Base-by-base conservation (phyloP, 2,113 vertebrate species). In the Rhodinocichla rosea region DNA sequence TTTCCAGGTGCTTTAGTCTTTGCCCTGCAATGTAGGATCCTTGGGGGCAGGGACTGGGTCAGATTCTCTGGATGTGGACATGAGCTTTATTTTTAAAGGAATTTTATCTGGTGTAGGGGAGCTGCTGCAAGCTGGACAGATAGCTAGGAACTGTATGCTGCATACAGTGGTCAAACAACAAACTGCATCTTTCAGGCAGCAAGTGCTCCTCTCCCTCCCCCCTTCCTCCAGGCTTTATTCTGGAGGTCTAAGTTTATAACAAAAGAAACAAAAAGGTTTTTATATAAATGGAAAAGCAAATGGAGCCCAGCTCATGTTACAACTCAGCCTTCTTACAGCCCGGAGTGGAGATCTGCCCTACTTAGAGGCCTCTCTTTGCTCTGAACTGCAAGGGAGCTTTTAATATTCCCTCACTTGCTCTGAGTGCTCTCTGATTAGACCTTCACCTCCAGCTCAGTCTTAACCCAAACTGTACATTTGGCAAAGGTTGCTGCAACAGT, bases 191-290 rank as follows among this genome's bases (percentile, higher is more conserved):
- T 93, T 93, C 82, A 95, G 73, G 79, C 90, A 93, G 82, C 42
- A 60, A 95, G 75, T 70, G 79, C 53, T 96, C 32, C 47, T 85
- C 49, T 56, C 92, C 87, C 79, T 83, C 47, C 92, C 87, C 95
- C 71, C 12, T 90, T 95, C 82, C 82, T 93, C 60, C 47, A 81
- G 90, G 82, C 95, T 97, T 96, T 95, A 90, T 96, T 95, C 92
- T 94, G 88, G 64, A 90, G 95, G 93, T 91, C 93, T 95, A 94
- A 94, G 88, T 94, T 94, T 95, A 89, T 94, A 96, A 97, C 96
- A 97, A 97, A 97, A 94, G 96, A 93, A 96, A 97, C 96, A 96
- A 97, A 96, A 95, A 95, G 94, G 89, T 89, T 97, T 96, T 97
- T 96, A 97, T 95, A 95, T 83, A 94, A 96, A 97, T 96, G 92